These are phyloP conservation scores for Abrostola triplasia DNA, from an alignment of 2,888 invertebrate species.

Conservation along the genomic window DNA sequence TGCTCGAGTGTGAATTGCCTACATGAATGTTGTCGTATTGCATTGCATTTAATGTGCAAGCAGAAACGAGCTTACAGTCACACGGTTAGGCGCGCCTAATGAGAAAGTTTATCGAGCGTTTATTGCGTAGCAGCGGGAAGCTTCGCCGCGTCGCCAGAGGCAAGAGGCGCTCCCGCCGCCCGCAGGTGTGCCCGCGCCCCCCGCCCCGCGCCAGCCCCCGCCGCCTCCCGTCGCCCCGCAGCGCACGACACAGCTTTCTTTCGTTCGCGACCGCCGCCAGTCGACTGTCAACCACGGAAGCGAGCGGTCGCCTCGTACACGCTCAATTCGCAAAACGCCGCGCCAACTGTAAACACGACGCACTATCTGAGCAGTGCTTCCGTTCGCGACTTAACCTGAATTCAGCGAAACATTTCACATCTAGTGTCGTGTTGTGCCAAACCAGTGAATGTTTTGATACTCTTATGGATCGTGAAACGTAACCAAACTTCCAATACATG, in stretches of 20 bases:
- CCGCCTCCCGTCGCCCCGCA: constrained; percentile 66
- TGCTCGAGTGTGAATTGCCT: constrained; percentile 73
- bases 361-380: constrained; percentile 81
- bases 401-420: constrained; percentile 70
- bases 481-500: constrained; percentile 79
- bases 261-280: constrained; percentile 71
- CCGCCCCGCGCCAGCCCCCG: constrained; percentile 64
- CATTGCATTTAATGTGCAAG: constrained; percentile 80
- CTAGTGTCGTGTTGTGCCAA: constrained; percentile 85
- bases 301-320: constrained; percentile 64
- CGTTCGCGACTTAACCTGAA: constrained; percentile 81
- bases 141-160: constrained; percentile 77
- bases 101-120: constrained; percentile 89
- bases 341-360: constrained; percentile 87
- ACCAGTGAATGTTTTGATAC: constrained; percentile 73
- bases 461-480: constrained; percentile 74
- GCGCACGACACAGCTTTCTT: constrained; percentile 74
- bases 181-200: constrained; percentile 80
- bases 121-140: constrained; percentile 88
- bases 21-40: constrained; percentile 77
- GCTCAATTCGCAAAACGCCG: constrained; percentile 69
- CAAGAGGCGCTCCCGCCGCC: constrained; percentile 77
- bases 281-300: constrained; percentile 83
- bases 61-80: constrained; percentile 86
- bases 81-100: constrained; percentile 88